Conservation (phyloP, 2,113 vertebrate genomes). For the Lipophrys pholis region DNA sequence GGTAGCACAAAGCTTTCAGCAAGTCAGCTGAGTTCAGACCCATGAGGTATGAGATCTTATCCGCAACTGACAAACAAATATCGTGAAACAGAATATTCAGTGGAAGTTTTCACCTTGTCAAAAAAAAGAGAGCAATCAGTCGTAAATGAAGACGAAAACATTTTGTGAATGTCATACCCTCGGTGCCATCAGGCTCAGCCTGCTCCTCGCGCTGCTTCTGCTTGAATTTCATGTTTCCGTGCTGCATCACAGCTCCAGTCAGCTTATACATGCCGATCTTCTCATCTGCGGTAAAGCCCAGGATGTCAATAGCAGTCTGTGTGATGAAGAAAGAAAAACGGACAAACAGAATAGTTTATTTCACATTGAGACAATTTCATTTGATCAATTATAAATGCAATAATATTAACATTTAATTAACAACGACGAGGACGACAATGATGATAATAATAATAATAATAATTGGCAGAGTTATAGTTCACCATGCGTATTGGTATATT, state of each 20-base stretch:
- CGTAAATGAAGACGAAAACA: neutral
- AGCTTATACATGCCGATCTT: constrained; percentile 88
- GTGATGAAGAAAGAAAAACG: neutral
- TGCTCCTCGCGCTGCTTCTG: constrained; percentile 91
- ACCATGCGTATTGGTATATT: too few relatives aligned
- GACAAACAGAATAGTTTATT: neutral
- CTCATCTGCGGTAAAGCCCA: constrained; percentile 87
- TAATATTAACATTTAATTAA: too few relatives aligned
- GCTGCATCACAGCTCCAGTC: constrained; percentile 89
- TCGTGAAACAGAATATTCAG: neutral
- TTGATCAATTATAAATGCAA: too few relatives aligned
- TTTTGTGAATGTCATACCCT: constrained; percentile 77
- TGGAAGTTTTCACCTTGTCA: neutral
- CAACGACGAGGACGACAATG: too few relatives aligned
- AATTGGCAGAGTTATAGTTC: too few relatives aligned
- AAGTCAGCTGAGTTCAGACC: constrained; percentile 85
- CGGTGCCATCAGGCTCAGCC: constrained; percentile 90
- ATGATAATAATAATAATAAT: too few relatives aligned
- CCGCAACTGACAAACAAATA: constrained; percentile 72
- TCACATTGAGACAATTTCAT: too few relatives aligned
- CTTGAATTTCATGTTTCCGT: constrained; percentile 93
- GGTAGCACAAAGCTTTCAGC: constrained; percentile 82
- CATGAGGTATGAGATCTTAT: constrained; percentile 84
- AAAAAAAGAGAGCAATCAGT: neutral
- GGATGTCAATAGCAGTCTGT: constrained; percentile 81